Percentiles rank a stretch among this genome's conserved stretches.
These are phyloP conservation scores for Perizoma affinitatum DNA, from an alignment of 2,888 invertebrate species.

Conservation along the genomic window DNA sequence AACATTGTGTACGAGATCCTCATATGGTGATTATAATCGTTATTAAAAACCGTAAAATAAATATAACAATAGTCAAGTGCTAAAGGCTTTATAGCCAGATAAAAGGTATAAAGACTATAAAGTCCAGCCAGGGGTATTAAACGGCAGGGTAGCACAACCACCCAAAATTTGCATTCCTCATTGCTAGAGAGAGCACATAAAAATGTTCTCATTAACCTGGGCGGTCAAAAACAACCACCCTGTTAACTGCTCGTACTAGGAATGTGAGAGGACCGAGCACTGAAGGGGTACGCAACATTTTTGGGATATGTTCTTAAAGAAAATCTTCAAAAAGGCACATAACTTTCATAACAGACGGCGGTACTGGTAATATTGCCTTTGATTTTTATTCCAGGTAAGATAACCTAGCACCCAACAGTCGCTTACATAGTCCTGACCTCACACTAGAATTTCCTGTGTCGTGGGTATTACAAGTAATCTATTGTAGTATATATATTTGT, in stretches of 20 bases:
- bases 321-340: conserved; percentile 2
- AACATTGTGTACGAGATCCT: conserved; percentile 10
- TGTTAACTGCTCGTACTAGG: conserved; percentile 45
- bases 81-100: conserved; percentile 58
- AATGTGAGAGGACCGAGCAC: conserved; percentile 35
- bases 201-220: conserved; percentile 82
- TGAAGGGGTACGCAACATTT: conserved; percentile 39
- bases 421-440: too few species aligned
- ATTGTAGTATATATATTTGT: too few species aligned
- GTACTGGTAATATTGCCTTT: too few species aligned
- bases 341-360: too few species aligned
- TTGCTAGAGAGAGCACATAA: conserved; percentile 76
- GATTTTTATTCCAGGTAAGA: too few species aligned
- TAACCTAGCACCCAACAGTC: too few species aligned
- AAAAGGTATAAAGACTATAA: conserved; percentile 74
- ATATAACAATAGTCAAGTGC: conserved; percentile 66
- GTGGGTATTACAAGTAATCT: too few species aligned
- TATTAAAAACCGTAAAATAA: conserved; percentile 47
- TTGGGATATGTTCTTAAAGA: conserved; percentile 27
- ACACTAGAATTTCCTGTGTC: too few species aligned
- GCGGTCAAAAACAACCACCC: conserved; percentile 69
- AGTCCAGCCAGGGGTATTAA: conserved; percentile 66
- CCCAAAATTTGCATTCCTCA: conserved; percentile 82
- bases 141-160: conserved; percentile 69
- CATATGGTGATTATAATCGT: conserved; percentile 34